A percentile compares a stretch with the other conserved stretches of the same genome.
Evolutionary conservation across 2,797 vertebrate genomes (phyloP).

Genomic region (Toxotes lorentzi): DNA sequence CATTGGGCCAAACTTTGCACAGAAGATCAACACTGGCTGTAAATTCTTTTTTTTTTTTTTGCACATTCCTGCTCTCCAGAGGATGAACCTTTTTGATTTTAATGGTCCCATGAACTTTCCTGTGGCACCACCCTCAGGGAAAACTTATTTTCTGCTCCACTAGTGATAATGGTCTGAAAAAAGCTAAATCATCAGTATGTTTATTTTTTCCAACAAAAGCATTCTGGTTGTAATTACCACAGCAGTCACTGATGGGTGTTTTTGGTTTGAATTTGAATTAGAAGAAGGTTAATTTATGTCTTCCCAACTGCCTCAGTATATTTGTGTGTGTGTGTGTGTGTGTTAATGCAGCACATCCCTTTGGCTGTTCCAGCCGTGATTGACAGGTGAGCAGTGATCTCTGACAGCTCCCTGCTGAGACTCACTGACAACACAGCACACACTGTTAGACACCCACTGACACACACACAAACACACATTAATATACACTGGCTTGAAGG

Average conservation of each 20-base stretch:
- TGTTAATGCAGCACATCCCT: constrained; percentile 5
- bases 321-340: neutral
- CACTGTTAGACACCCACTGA: constrained; percentile 29
- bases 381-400: constrained; percentile 61
- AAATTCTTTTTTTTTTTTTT: neutral
- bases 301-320: neutral
- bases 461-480: constrained; percentile 29
- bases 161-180: neutral
- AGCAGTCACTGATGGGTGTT: neutral
- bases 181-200: neutral
- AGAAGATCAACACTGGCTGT: neutral
- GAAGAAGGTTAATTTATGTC: neutral
- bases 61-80: neutral
- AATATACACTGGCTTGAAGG: constrained; percentile 26
- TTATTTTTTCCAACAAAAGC: neutral
- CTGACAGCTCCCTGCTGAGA: constrained; percentile 54
- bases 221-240: constrained; percentile 4
- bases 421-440: constrained; percentile 42
- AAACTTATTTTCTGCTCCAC: neutral
- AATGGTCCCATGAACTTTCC: neutral
- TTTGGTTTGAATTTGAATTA: neutral
- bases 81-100: neutral
- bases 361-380: constrained; percentile 35
- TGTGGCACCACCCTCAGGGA: neutral
- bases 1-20: neutral